These are phyloP conservation scores for Apaloderma vittatum DNA, from an alignment of 2,113 vertebrate species.

Conservation along the genomic window DNA sequence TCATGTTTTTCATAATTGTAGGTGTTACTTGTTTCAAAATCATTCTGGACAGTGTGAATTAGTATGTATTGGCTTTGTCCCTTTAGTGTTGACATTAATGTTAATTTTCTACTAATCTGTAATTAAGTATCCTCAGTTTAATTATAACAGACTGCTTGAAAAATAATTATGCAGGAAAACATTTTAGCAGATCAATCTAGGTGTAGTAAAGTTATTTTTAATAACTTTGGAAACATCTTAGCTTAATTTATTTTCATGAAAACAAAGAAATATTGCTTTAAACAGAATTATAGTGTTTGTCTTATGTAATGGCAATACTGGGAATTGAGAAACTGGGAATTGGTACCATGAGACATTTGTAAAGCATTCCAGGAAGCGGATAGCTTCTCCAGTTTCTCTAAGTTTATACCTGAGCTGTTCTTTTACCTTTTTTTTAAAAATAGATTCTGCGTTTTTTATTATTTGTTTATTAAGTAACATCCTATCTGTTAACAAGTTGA, in stretches of 20 bases:
- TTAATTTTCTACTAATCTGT: slow-evolving; percentile 59
- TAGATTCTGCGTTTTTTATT: not conserved
- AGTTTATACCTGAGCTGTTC: not conserved
- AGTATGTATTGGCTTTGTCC: not conserved
- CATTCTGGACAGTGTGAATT: not conserved
- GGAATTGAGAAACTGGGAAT: slow-evolving; percentile 9
- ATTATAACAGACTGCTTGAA: slow-evolving; percentile 20
- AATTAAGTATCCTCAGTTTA: slow-evolving; percentile 46
- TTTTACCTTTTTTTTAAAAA: not conserved
- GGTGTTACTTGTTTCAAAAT: slow-evolving; percentile 9
- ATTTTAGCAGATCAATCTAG: slow-evolving; percentile 39
- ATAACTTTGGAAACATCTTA: slow-evolving; percentile 25
- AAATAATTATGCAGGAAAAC: slow-evolving; percentile 43
- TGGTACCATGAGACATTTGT: not conserved
- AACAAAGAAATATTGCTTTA: slow-evolving; percentile 36
- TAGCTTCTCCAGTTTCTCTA: not conserved
- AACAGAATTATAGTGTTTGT: not conserved
- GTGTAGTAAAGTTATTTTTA: not conserved
- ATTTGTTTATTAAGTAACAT: not conserved
- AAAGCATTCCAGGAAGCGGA: not conserved
- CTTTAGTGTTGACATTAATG: slow-evolving; percentile 12
- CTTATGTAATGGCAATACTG: not conserved
- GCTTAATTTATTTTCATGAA: slow-evolving; percentile 31
- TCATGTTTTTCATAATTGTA: not conserved
- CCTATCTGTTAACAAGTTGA: not conserved